Percentiles rank a stretch among this genome's conserved stretches.
Conservation (phyloP, 2,888 invertebrate genomes). For the Pollenia labialis region DNA sequence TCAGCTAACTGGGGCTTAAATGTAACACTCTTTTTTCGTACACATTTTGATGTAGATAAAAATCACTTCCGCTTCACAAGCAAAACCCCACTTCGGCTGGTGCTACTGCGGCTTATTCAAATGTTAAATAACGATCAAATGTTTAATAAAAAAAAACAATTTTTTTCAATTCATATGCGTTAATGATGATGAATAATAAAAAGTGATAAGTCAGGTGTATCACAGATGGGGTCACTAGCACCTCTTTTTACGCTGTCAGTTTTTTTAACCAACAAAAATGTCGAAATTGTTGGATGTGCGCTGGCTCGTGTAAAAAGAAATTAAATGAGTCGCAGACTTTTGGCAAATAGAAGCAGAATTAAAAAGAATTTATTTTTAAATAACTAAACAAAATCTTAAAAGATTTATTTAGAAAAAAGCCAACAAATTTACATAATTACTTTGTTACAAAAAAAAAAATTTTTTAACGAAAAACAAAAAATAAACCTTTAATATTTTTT, state of each 20-base stretch:
- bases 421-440: slow-evolving; percentile 1
- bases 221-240: slow-evolving; percentile 81
- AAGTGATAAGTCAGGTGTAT: slow-evolving; percentile 81
- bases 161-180: slow-evolving; percentile 65
- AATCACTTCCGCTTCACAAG: slow-evolving; percentile 73
- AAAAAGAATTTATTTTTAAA: slow-evolving; percentile 11
- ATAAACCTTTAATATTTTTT: not conserved
- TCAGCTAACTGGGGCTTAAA: too few species aligned
- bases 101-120: slow-evolving; percentile 57
- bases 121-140: slow-evolving; percentile 66
- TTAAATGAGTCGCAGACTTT: slow-evolving; percentile 66
- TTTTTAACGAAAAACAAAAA: too few species aligned
- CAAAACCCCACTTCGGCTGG: slow-evolving; percentile 37
- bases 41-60: slow-evolving; percentile 59
- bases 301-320: slow-evolving; percentile 69
- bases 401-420: slow-evolving; percentile 27
- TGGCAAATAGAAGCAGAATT: slow-evolving; percentile 29
- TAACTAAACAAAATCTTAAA: slow-evolving; percentile 8
- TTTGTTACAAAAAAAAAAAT: not conserved
- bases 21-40: not conserved
- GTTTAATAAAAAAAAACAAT: slow-evolving; percentile 56
- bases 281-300: slow-evolving; percentile 45
- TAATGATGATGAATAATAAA: slow-evolving; percentile 69
- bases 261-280: slow-evolving; percentile 27
- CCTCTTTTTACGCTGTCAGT: slow-evolving; percentile 71